These are phyloP conservation scores for Phataginus tetradactyla DNA, from an alignment of 2,797 vertebrate genomes.

Conservation along the genomic window DNA sequence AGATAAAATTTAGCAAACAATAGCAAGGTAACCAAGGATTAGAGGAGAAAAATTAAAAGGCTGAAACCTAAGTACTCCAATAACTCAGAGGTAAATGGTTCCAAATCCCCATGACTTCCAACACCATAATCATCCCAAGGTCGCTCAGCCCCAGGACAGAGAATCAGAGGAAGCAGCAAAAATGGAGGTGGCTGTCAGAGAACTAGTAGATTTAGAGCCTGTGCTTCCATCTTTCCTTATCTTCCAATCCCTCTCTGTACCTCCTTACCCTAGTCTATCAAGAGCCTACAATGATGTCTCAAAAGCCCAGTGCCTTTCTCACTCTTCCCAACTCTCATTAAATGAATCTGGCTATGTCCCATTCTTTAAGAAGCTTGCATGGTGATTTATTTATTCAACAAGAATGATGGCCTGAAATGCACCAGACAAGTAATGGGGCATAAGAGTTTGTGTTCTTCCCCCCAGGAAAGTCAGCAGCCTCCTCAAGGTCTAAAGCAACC, in stretches of 20 bases:
- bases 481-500: background rate
- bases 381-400: background rate
- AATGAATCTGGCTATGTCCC: background rate
- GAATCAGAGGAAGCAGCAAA: background rate
- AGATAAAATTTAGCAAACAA: background rate
- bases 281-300: background rate
- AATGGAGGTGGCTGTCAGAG: background rate
- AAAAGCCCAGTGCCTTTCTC: background rate
- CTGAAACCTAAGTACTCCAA: background rate
- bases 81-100: background rate
- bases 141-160: background rate
- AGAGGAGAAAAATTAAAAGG: background rate
- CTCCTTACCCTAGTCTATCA: background rate
- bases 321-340: background rate
- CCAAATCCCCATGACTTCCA: background rate
- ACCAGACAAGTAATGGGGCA: background rate
- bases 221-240: background rate
- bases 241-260: background rate
- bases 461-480: background rate
- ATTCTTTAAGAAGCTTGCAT: background rate
- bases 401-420: background rate
- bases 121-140: background rate
- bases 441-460: background rate
- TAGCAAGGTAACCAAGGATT: background rate
- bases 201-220: background rate